A percentile compares a stretch with the other conserved stretches of the same genome.
Conservation (phyloP, 2,113 vertebrate species). For the Oostethus manadensis region DNA sequence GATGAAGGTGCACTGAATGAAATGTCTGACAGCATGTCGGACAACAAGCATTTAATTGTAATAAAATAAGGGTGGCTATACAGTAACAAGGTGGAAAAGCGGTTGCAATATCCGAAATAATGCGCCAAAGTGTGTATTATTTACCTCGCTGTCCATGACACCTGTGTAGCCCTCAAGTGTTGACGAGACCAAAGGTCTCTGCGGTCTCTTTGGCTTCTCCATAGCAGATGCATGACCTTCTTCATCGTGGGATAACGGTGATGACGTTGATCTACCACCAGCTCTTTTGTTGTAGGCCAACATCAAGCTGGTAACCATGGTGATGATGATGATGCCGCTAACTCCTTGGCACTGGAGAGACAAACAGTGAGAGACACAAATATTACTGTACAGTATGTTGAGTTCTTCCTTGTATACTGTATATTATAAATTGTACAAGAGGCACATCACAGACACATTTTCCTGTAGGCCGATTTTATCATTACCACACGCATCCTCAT, state of each 20-base stretch:
- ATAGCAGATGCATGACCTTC: conserved; percentile 7
- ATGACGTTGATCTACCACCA: conserved; percentile 20
- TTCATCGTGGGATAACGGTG: conserved; percentile 7
- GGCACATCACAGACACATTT: background rate
- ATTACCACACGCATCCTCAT: conserved; percentile 67
- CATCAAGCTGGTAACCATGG: conserved; percentile 87
- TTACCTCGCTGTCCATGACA: conserved; percentile 81
- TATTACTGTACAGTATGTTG: no score
- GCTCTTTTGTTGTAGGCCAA: conserved; percentile 78
- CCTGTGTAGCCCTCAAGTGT: conserved; percentile 79
- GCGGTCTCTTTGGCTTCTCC: conserved; percentile 8
- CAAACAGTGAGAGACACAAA: conserved; percentile 3
- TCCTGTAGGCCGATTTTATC: conserved; percentile 23
- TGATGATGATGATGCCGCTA: conserved; percentile 80
- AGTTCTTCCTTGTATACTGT: no score
- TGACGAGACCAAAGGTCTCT: conserved; percentile 13
- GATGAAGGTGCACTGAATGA: background rate
- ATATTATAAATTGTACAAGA: no score
- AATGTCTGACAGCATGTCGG: no score
- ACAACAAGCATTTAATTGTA: no score
- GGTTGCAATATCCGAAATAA: no score
- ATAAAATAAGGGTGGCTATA: no score
- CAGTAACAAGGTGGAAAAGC: no score
- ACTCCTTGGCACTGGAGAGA: conserved; percentile 78
- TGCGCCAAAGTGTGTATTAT: conserved; percentile 7